Conservation (phyloP, 2,113 vertebrate species). For the Fulmarus glacialis region DNA sequence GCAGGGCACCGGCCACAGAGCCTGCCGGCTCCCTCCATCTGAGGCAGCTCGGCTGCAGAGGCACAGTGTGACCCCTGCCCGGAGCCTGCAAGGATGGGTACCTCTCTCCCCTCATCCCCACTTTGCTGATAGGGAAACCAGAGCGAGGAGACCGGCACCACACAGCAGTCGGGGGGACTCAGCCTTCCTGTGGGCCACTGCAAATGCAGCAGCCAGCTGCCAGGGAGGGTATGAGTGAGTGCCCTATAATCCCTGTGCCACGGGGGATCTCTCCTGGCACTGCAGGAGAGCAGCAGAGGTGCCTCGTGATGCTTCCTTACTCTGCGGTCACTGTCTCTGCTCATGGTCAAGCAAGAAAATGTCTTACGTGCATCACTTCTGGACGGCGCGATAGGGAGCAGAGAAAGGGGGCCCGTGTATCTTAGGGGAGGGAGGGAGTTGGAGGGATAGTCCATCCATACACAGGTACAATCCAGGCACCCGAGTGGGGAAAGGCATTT, state of each 20-base stretch:
- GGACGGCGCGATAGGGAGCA: background rate
- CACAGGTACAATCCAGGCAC: background rate
- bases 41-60: background rate
- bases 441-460: background rate
- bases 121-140: background rate
- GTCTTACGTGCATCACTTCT: background rate
- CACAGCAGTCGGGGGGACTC: accelerated
- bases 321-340: background rate
- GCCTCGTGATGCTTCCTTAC: background rate
- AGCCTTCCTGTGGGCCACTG: background rate
- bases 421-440: background rate
- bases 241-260: background rate
- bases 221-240: background rate
- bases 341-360: background rate
- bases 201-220: background rate
- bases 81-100: background rate
- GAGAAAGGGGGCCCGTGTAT: background rate
- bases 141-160: background rate
- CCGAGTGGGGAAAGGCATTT: background rate
- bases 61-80: background rate
- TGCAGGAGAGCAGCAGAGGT: background rate
- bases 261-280: background rate
- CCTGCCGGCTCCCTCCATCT: accelerated
- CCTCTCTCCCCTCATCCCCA: background rate
- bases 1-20: background rate